Base-by-base conservation (phyloP, 1,140 invertebrate species). In the Solenopsis invicta region DNA sequence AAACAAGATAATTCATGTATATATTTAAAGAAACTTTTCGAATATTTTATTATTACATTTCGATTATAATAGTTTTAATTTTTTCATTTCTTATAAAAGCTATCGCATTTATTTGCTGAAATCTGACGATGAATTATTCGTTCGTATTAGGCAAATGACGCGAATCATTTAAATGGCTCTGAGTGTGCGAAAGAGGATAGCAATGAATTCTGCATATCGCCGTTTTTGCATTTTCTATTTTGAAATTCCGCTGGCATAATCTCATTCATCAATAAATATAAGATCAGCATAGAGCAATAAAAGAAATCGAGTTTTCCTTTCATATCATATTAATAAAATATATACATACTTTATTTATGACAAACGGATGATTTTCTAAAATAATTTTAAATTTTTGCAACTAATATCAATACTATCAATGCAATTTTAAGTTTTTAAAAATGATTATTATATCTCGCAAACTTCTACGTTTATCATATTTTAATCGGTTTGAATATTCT, bases 201-300 rank as follows among this genome's bases (percentile, higher is more conserved):
- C 61, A 48, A 78, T 78, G 29, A 78, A 78, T 78, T 78, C 21
- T 78, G 45, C 24, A 78, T 78, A 78, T 34, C 12, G 24, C 4
- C 59, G 59, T 66, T 78, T 78, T 78, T 50, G 61, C 45, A 78
- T 41, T 66, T 78, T 12, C 37, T 62, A n/a, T 48, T 78, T 64
- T 41, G 12, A 50, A 64, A 78, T 78, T 24, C 8, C 24, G 18
- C 12, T 78, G 24, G 50, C 54, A 34, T n/a, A 29, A 29, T 78
- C 76, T n/a, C 3, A 41, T 78, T 34, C 21, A 41, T 41, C 48
- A 21, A 66, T 78, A 66, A 78, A 64, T 64, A 75, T 75, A 75
- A 59, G 13, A 75, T 75, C 59, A 41, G 13, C 2, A 10, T 9
- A 75, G 34, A 59, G 45, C 13, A 6, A 59, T 59, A 75, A 8